phyloP scores from a whole-genome alignment of 2,888 invertebrate species.

The Rhagonycha lutea region DNA sequence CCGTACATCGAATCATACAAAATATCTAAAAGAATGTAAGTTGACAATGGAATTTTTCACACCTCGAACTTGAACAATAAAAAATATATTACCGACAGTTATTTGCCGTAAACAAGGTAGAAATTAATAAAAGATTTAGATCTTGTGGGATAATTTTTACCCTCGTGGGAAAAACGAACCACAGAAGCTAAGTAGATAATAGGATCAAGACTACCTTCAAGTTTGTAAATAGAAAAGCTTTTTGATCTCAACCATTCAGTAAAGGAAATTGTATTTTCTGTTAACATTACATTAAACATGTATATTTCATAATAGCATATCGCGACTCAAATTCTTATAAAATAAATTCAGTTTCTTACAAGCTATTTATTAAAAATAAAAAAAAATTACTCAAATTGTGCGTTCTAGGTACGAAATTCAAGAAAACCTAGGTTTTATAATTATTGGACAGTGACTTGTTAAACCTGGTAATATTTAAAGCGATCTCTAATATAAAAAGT shows the following conservation, averaged over 20 bases:
- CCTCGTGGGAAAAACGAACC: not conserved
- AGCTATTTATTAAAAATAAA: not conserved
- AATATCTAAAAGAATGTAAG: not conserved
- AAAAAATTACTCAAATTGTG: no score
- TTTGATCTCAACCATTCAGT: not conserved
- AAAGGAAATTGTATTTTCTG: not conserved
- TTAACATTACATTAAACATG: not conserved
- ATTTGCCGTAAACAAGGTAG: not conserved
- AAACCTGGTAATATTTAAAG: no score
- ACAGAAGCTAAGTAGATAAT: not conserved
- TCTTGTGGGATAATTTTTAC: not conserved
- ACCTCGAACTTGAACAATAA: no score
- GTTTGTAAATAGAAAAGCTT: not conserved
- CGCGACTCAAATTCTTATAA: not conserved
- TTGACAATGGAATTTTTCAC: not conserved
- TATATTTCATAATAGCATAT: not conserved
- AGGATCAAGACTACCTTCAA: not conserved
- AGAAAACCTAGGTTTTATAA: no score
- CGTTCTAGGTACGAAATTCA: no score
- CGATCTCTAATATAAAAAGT: no score
- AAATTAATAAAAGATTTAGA: not conserved
- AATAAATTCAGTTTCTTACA: not conserved
- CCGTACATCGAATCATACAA: no score
- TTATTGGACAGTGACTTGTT: no score
- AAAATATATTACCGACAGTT: not conserved